Percentiles rank a stretch among this genome's conserved stretches.
Evolutionary conservation across 1,140 invertebrate genomes (phyloP).

Genomic region (Pectinophora gossypiella): DNA sequence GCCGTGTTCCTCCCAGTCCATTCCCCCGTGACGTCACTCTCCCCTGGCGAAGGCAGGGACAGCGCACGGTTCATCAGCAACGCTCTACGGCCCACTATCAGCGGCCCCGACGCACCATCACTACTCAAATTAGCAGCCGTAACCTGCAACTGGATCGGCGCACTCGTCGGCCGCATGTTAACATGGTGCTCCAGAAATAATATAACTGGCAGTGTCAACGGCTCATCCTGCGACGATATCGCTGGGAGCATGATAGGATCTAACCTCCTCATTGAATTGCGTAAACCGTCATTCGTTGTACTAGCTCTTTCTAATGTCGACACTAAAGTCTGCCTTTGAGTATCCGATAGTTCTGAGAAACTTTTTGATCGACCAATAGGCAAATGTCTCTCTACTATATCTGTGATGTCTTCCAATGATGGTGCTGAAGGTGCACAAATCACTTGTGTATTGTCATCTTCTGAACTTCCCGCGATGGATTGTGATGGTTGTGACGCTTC

Average conservation of each 20-base stretch:
- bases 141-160: slow-evolving; percentile 68
- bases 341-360: slow-evolving; percentile 49
- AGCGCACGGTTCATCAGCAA: slow-evolving; percentile 62
- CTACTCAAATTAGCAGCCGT: slow-evolving; percentile 62
- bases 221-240: slow-evolving; percentile 45
- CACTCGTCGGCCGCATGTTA: slow-evolving; percentile 61
- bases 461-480: slow-evolving; percentile 36
- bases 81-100: slow-evolving; percentile 59
- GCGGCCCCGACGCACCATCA: slow-evolving; percentile 52
- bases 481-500: slow-evolving; percentile 25
- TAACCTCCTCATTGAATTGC: slow-evolving; percentile 62
- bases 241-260: slow-evolving; percentile 63
- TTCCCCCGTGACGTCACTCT: slow-evolving; percentile 52
- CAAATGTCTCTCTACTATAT: slow-evolving; percentile 19
- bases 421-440: slow-evolving; percentile 35
- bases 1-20: slow-evolving; percentile 54
- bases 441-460: slow-evolving; percentile 65
- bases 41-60: slow-evolving; percentile 57
- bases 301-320: slow-evolving; percentile 43
- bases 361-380: slow-evolving; percentile 56
- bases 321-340: slow-evolving; percentile 28
- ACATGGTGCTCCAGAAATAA: slow-evolving; percentile 66
- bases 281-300: slow-evolving; percentile 47
- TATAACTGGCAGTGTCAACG: slow-evolving; percentile 62
- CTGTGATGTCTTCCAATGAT: slow-evolving; percentile 30